Evolutionary conservation across 2,888 invertebrate genomes (phyloP), one percentile per base, ranked within the genome.

Genomic region (Acrobasis suavella): DNA sequence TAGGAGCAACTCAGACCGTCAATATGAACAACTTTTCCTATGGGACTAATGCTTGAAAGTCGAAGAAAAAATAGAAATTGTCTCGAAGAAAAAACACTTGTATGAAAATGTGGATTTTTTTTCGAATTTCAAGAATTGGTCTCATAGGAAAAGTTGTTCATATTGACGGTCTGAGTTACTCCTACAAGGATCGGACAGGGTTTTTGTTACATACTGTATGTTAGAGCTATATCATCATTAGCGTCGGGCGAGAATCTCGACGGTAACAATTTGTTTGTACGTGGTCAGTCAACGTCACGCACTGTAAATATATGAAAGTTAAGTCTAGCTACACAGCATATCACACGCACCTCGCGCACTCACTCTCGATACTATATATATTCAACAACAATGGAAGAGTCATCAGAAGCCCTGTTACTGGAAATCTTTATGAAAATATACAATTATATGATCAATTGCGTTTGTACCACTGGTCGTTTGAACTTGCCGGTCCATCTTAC

Each of bases 321-420:
- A 75, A 66, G 60, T 67, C 72, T 77, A 75, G 51, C 67, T 69
- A 72, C 50, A 68, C 69, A 64, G 17, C 62, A 74, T 77, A 78
- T 78, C 82, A 80, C 76, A 74, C 80, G 75, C 76, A 74, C 82
- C 74, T 71, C 78, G 72, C 78, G 72, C 81, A 80, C 71, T 65
- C 70, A 67, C 72, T 64, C 79, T 77, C 76, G 72, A 71, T 76
- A 76, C 71, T 73, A 74, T 73, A 69, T 50, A 73, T 73, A 76
- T 76, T 80, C 77, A 83, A 82, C 80, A 89, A 88, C 82, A 87
- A 86, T 89, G 89, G 89, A 91, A 91, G 89, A 88, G 74, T 83
- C 79, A 71, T 84, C 75, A 86, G 89, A 89, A 90, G 86, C 85
- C 83, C 87, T 79, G 76, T 76, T 81, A 73, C 70, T 76, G 82